Evolutionary conservation across 1,140 invertebrate genomes (phyloP), one percentile per base, ranked within the genome.

Genomic region (Drosophila kanapiae): DNA sequence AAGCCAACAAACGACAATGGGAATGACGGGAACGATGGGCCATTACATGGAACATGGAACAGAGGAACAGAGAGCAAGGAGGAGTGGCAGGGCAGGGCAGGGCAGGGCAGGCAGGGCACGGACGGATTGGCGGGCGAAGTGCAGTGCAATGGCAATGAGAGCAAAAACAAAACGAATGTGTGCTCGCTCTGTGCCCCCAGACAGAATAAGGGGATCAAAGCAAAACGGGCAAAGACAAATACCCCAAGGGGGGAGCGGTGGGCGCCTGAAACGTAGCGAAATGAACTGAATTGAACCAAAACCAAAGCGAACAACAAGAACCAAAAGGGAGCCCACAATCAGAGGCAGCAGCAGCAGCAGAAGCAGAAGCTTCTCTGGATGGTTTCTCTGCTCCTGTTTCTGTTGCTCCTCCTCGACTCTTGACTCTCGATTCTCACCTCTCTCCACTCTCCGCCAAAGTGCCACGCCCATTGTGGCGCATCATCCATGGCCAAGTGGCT

Each of bases 171-270:
- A 78, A 62, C 64, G 71, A 79, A 76, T 51, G n/a, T 83, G 37
- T 27, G 13, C 51, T 54, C 33, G 33, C 33, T 38, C 13, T 63
- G 43, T 60, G 48, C 54, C 82, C 63, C 84, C 84, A 87, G 84
- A 88, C 83, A 87, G 84, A 88, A 83, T 78, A 57, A 80, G 84
- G 84, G 80, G 84, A 84, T 88, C 84, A 87, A 87, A 87, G 84
- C 84, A 87, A 87, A 84, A 84, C 77, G 58, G 59, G 48, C 63
- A 83, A 88, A 81, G 64, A 75, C 61, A 82, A 48, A 64, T 48
- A 80, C 38, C 48, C 51, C 49, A 65, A 65, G 33, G 10, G 62
- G 60, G 60, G 33, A 40, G 58, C 4, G 11, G 43, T 9, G 31
- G 29, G 29, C 16, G 35, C 16, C 43, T 18, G 45, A 29, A 43